phyloP scores from a whole-genome alignment of 2,797 vertebrate genomes.

The Eospalax fontanierii region DNA sequence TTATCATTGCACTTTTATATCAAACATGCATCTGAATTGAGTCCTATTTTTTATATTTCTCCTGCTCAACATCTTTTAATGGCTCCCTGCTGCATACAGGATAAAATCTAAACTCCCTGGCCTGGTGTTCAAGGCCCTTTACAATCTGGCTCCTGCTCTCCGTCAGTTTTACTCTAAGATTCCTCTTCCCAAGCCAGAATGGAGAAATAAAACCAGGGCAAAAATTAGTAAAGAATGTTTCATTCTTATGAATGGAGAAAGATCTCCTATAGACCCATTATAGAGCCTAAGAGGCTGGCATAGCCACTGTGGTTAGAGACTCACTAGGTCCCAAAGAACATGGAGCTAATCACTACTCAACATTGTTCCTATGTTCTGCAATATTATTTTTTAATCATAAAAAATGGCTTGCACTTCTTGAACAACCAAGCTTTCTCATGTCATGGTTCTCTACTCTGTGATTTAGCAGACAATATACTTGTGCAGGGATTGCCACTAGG shows the following conservation, averaged over 20 bases:
- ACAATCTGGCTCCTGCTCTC: slow-evolving; percentile 57
- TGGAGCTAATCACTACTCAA: background rate
- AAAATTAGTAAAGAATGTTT: slow-evolving; percentile 33
- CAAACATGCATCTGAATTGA: slow-evolving; percentile 79
- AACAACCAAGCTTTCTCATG: background rate
- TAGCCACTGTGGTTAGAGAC: background rate
- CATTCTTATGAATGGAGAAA: slow-evolving; percentile 70
- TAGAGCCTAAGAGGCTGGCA: slow-evolving; percentile 9
- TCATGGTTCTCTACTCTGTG: background rate
- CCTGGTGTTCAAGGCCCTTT: slow-evolving; percentile 56
- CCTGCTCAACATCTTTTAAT: slow-evolving; percentile 77
- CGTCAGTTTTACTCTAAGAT: slow-evolving; percentile 28
- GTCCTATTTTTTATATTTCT: slow-evolving; percentile 69
- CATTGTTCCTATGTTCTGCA: slow-evolving; percentile 28
- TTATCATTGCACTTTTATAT: slow-evolving; percentile 81
- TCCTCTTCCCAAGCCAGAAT: slow-evolving; percentile 35
- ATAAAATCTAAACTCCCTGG: slow-evolving; percentile 71
- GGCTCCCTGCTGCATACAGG: slow-evolving; percentile 74
- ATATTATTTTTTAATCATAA: slow-evolving; percentile 33
- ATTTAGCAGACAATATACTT: slow-evolving; percentile 23
- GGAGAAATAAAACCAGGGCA: slow-evolving; percentile 65
- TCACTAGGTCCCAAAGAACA: background rate
- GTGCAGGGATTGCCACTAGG: background rate
- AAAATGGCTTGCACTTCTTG: slow-evolving; percentile 42
- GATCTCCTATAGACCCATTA: slow-evolving; percentile 33